Evolutionary conservation across 2,888 invertebrate species (phyloP).

Genomic region (Drosophila nr. perissopoda): DNA sequence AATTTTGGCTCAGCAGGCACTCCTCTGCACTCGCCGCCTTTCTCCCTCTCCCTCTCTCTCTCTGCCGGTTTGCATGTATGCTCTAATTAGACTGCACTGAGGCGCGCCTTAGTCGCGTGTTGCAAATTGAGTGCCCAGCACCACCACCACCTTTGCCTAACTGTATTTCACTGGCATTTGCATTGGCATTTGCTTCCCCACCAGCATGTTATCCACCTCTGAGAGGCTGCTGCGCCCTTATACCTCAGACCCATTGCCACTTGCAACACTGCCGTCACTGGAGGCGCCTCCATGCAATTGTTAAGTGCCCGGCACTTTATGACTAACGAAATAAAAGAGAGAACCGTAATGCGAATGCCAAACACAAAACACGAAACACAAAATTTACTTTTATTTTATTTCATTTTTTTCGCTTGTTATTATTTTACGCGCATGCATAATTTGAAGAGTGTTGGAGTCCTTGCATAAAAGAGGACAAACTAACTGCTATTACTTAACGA

Average conservation of each 20-base stretch:
- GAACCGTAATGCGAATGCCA: constrained; percentile 46
- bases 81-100: constrained; percentile 62
- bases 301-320: constrained; percentile 68
- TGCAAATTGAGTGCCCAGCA: constrained; percentile 59
- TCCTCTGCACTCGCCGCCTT: neutral
- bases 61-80: constrained; percentile 38
- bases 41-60: neutral
- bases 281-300: constrained; percentile 50
- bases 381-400: constrained; percentile 42
- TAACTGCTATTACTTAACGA: constrained; percentile 9
- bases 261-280: neutral
- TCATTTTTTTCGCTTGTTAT: constrained; percentile 40
- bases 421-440: constrained; percentile 70
- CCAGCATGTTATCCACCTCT: constrained; percentile 10
- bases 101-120: constrained; percentile 42
- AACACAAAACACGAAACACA: constrained; percentile 22
- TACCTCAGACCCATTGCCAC: constrained; percentile 9
- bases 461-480: constrained; percentile 11
- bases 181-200: constrained; percentile 31
- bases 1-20: neutral
- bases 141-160: constrained; percentile 45
- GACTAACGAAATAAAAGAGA: constrained; percentile 58
- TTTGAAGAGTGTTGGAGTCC: constrained; percentile 30
- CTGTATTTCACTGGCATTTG: constrained; percentile 34
- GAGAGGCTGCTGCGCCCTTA: constrained; percentile 2